These are phyloP conservation scores for Solenopsis invicta DNA, from an alignment of 1,140 invertebrate genomes.

Conservation along the genomic window DNA sequence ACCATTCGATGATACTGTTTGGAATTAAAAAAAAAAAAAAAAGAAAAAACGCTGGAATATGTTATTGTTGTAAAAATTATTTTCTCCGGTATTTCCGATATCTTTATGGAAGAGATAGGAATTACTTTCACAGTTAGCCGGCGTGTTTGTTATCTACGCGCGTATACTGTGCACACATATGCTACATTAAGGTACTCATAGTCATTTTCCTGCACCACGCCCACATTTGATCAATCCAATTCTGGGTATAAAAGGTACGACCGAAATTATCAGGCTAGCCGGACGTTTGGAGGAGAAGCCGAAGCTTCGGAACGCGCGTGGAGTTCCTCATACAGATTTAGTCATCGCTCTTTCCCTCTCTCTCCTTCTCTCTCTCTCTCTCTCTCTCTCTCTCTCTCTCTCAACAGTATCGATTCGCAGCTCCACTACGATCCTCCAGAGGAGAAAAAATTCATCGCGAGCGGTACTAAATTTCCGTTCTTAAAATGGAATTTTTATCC, in stretches of 20 bases:
- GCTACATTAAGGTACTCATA: slow-evolving; percentile 5
- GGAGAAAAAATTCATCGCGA: slow-evolving; percentile 11
- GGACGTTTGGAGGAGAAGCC: slow-evolving; percentile 64
- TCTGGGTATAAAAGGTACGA: slow-evolving; percentile 68
- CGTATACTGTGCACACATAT: slow-evolving; percentile 21
- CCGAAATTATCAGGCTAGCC: slow-evolving; percentile 70
- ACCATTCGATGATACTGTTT: not conserved
- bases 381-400: slow-evolving; percentile 6
- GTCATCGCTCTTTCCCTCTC: slow-evolving; percentile 52
- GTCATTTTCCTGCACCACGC: slow-evolving; percentile 59
- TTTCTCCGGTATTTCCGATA: not conserved
- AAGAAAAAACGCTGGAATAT: not conserved
- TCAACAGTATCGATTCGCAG: slow-evolving; percentile 66
- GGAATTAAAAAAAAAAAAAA: not conserved
- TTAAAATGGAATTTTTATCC: not conserved
- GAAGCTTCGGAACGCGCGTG: slow-evolving; percentile 44
- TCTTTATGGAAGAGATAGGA: not conserved
- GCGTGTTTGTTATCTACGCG: slow-evolving; percentile 36
- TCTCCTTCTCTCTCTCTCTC: slow-evolving; percentile 35
- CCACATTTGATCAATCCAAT: slow-evolving; percentile 70
- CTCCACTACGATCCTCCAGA: slow-evolving; percentile 7
- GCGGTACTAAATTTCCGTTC: not conserved
- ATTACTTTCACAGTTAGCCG: slow-evolving; percentile 25
- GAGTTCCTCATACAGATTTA: slow-evolving; percentile 59
- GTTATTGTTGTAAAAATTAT: not conserved